Evolutionary conservation across 2,113 vertebrate genomes (phyloP).

Genomic region (Megaceryle torquata): DNA sequence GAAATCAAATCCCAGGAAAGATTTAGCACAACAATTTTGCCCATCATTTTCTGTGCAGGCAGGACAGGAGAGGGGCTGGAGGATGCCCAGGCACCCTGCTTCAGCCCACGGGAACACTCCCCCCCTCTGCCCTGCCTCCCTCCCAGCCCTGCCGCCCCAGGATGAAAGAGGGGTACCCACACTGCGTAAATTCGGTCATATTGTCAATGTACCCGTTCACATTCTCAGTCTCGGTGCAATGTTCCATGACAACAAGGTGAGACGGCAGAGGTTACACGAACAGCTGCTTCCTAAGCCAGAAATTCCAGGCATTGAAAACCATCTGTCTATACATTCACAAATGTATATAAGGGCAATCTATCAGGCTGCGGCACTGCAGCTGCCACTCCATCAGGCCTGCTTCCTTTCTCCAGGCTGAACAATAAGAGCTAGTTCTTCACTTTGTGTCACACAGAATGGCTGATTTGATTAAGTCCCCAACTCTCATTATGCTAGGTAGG

Average conservation of each 20-base stretch:
- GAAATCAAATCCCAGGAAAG: conserved; percentile 32
- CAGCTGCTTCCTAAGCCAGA: conserved; percentile 97
- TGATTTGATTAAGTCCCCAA: conserved; percentile 99
- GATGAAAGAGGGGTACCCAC: conserved; percentile 42
- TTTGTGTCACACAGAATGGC: conserved; percentile 98
- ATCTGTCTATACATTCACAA: conserved; percentile 97
- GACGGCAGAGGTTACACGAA: conserved; percentile 91
- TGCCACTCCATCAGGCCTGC: conserved; percentile 86
- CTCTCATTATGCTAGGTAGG: conserved; percentile 99
- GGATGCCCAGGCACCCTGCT: not conserved
- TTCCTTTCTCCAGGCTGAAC: conserved; percentile 84
- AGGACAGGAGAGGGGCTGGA: not conserved
- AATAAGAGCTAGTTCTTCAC: conserved; percentile 94
- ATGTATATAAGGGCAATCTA: conserved; percentile 96
- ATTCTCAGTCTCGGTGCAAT: conserved; percentile 86
- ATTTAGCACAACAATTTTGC: conserved; percentile 42
- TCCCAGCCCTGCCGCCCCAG: not conserved
- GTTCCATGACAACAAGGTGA: conserved; percentile 99
- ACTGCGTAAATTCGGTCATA: conserved; percentile 59
- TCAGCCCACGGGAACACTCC: not conserved
- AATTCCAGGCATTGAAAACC: conserved; percentile 95
- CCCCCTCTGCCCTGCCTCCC: not conserved
- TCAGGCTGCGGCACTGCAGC: conserved; percentile 90
- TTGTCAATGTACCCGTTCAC: conserved; percentile 72
- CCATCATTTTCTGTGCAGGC: not conserved